These are phyloP conservation scores for Cotesia glomerata DNA, from an alignment of 1,140 invertebrate genomes.

Conservation along the genomic window DNA sequence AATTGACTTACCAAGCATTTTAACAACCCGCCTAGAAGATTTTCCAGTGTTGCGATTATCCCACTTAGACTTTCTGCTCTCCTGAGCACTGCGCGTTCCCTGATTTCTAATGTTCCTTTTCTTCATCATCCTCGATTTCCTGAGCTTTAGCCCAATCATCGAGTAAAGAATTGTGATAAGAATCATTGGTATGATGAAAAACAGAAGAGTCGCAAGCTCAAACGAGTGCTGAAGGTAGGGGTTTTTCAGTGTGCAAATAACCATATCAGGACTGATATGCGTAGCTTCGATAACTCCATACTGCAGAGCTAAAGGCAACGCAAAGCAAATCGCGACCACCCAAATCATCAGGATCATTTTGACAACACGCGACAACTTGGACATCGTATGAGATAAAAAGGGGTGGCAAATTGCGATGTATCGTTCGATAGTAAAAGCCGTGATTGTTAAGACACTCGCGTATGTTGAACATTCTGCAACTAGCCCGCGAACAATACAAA, in stretches of 20 bases:
- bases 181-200: conserved; percentile 87
- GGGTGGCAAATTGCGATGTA: conserved; percentile 96
- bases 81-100: conserved; percentile 23
- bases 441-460: conserved; percentile 91
- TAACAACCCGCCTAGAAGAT: conserved; percentile 68
- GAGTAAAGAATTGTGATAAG: conserved; percentile 84
- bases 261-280: conserved; percentile 57
- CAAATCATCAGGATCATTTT: conserved; percentile 75
- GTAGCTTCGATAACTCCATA: conserved; percentile 70
- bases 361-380: conserved; percentile 75
- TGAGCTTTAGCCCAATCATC: conserved; percentile 79
- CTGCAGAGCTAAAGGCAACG: conserved; percentile 80
- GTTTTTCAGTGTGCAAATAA: conserved; percentile 67
- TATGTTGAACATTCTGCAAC: conserved; percentile 90
- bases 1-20: conserved; percentile 71
- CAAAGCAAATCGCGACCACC: conserved; percentile 74
- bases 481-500: conserved; percentile 84
- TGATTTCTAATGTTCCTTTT: conserved; percentile 41
- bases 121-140: conserved; percentile 69
- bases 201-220: conserved; percentile 83
- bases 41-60: conserved; percentile 47
- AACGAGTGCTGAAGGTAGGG: conserved; percentile 77
- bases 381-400: conserved; percentile 85
- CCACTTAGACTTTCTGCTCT: conserved; percentile 28
- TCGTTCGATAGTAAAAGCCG: conserved; percentile 89